Evolutionary conservation across 2,797 vertebrate genomes (phyloP).

Genomic region (Nannoperca australis): DNA sequence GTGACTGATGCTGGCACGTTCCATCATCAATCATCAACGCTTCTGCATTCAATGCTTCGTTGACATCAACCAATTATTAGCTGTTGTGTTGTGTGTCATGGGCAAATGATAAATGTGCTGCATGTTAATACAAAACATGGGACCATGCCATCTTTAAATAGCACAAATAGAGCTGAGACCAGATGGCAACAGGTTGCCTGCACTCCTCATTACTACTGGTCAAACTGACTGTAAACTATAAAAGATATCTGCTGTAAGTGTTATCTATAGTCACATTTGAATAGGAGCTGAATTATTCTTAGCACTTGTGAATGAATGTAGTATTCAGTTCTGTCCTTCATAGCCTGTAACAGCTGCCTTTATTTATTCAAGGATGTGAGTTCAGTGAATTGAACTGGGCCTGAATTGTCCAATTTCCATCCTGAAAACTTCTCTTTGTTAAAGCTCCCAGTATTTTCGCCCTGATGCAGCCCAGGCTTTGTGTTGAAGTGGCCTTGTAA

Average conservation of each 20-base stretch:
- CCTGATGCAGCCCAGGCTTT: neutral
- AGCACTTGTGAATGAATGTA: slow-evolving; percentile 10
- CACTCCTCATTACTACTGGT: neutral
- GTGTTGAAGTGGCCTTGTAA: slow-evolving; percentile 15
- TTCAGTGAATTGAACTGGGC: slow-evolving; percentile 31
- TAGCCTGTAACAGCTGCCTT: slow-evolving; percentile 4
- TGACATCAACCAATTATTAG: neutral
- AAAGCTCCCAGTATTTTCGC: neutral
- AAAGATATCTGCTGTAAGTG: neutral
- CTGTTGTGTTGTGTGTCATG: neutral
- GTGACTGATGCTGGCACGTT: too few relatives aligned
- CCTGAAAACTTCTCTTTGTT: slow-evolving; percentile 13
- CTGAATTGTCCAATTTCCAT: slow-evolving; percentile 13
- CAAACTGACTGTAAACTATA: neutral
- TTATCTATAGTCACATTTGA: neutral
- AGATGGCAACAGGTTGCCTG: neutral
- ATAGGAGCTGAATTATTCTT: neutral
- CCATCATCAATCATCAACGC: too few relatives aligned
- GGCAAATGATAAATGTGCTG: neutral
- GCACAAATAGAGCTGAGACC: neutral
- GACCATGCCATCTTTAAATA: neutral
- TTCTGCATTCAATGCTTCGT: neutral
- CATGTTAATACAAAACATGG: neutral
- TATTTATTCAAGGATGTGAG: slow-evolving; percentile 35
- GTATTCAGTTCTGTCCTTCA: slow-evolving; percentile 38